Conservation (phyloP, 1,140 invertebrate species). For the Papilio xuthus region DNA sequence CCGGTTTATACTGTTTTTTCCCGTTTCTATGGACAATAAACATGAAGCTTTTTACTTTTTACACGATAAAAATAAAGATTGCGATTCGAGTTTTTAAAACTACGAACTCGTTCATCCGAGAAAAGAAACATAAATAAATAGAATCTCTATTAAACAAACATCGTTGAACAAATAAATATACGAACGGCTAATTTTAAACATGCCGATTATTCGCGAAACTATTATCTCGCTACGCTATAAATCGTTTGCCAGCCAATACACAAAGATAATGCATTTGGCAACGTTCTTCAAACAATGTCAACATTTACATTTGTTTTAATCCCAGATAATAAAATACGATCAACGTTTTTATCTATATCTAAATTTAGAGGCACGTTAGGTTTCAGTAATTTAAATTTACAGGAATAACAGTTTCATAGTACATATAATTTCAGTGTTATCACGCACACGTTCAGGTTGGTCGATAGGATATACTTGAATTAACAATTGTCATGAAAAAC, state of each 20-base stretch:
- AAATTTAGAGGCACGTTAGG: neutral
- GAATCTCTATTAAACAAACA: neutral
- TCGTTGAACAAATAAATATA: neutral
- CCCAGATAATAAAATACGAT: constrained; percentile 24
- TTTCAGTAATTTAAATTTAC: too few relatives aligned
- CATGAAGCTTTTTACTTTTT: neutral
- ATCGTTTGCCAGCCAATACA: constrained; percentile 37
- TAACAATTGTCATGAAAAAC: too few relatives aligned
- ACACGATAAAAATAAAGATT: neutral
- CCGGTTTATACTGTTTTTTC: neutral
- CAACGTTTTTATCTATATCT: neutral
- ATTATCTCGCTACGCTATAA: constrained; percentile 27
- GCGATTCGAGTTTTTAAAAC: neutral
- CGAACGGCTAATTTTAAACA: constrained; percentile 29
- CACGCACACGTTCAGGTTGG: too few relatives aligned
- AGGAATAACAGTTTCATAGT: too few relatives aligned
- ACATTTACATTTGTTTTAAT: constrained; percentile 23
- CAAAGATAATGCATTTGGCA: constrained; percentile 38
- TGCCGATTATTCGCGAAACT: constrained; percentile 35
- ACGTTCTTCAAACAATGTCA: constrained; percentile 17
- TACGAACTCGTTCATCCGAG: neutral
- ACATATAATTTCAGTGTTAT: too few relatives aligned
- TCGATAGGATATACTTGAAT: too few relatives aligned
- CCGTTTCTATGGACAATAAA: neutral
- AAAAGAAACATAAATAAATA: neutral